These are phyloP conservation scores for Heliothis virescens DNA, from an alignment of 1,140 invertebrate species.

Conservation along the genomic window DNA sequence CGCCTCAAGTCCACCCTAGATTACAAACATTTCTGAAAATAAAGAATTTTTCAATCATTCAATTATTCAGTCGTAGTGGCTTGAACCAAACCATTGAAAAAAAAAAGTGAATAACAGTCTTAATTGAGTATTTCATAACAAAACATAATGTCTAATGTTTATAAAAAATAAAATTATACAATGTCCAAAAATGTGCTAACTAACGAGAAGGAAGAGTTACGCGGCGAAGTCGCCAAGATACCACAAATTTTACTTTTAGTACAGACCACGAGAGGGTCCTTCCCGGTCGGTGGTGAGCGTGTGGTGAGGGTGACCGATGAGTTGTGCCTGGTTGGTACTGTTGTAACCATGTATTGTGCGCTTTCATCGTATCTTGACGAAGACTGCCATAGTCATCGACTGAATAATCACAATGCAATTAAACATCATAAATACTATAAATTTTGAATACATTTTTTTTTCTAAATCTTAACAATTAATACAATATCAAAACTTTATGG, in stretches of 20 bases:
- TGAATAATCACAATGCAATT: conserved; percentile 55
- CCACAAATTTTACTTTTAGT: not conserved
- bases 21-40: conserved; percentile 37
- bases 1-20: conserved; percentile 44
- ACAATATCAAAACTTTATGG: conserved; percentile 83
- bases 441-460: conserved; percentile 59
- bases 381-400: conserved; percentile 52
- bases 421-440: conserved; percentile 53
- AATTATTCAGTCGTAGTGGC: conserved; percentile 12
- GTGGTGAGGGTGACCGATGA: too few species aligned
- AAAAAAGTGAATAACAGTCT: conserved; percentile 23
- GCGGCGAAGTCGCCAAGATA: not conserved
- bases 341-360: not conserved
- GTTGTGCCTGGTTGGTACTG: too few species aligned
- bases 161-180: conserved; percentile 2
- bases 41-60: conserved; percentile 28
- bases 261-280: too few species aligned
- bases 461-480: conserved; percentile 79
- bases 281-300: too few species aligned
- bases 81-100: conserved; percentile 1
- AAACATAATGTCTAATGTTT: conserved; percentile 6
- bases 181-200: conserved; percentile 21
- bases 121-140: conserved; percentile 21
- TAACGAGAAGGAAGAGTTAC: not conserved
- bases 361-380: conserved; percentile 30